Base-by-base conservation (phyloP, 2,888 invertebrate species). In the Uloborus plumipes region DNA sequence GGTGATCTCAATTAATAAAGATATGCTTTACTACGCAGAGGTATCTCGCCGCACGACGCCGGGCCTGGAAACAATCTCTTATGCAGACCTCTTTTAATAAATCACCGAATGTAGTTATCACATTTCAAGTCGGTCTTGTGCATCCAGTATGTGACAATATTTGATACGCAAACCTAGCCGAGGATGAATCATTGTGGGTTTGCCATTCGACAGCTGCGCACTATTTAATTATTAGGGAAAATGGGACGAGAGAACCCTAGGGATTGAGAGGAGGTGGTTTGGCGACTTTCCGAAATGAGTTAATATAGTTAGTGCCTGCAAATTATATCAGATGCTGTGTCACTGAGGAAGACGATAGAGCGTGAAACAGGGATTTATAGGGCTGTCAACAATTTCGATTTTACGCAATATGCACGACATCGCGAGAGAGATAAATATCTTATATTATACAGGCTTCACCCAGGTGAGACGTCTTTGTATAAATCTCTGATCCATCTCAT, bases 21-120 rank as follows among this genome's bases (percentile, higher is more conserved):
- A 59, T 50, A 49, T 47, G n/a, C 22, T 65, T 26, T 22, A 49
- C 47, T 58, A 58, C 47, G 22, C 39, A 39, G 51, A n/a, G 20
- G 31, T 50, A 67, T 66, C 9, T 15, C 26, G 15, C 59, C 20
- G 50, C 59, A 75, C 50, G 22, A 55, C 22, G n/a, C 18, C 14
- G 18, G n/a, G 18, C 11, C 18, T 31, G 6, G 55, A 39, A 51
- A 65, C 39, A 53, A 53, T 64, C 47, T 53, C 64, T 73, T 51
- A 64, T 64, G 62, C 59, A 59, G 64, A 58, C 64, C 31, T 20
- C 67, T 75, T 59, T 75, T 75, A 75, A 75, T 75, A 75, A 75
- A 75, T 75, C 75, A 67, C 55, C 59, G 50, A 67, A 75, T 67
- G 75, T 20, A 75, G 75, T 75, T 75, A 75, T 75, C 75, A 51